Conservation (phyloP, 2,113 vertebrate genomes). For the Lycaon pictus region DNA sequence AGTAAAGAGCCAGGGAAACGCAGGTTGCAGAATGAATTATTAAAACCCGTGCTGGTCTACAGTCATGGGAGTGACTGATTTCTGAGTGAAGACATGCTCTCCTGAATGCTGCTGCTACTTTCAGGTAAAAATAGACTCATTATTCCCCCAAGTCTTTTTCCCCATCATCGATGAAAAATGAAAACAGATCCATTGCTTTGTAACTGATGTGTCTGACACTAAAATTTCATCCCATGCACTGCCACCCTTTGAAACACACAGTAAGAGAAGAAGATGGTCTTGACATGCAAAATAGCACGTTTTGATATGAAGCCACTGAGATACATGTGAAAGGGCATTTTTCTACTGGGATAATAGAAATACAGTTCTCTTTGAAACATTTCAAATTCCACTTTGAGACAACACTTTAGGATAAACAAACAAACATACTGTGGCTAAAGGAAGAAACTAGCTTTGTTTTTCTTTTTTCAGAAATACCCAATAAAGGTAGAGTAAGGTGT, state of each 20-base stretch:
- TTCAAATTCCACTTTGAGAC: conserved; percentile 30
- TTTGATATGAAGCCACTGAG: neutral
- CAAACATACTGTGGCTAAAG: neutral
- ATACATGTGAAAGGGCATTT: neutral
- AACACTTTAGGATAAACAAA: conserved; percentile 28
- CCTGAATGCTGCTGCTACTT: conserved; percentile 53
- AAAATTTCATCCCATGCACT: conserved; percentile 9
- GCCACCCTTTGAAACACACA: conserved; percentile 38
- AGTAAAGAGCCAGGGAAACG: conserved; percentile 55
- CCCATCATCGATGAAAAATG: conserved; percentile 48
- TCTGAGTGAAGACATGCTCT: conserved; percentile 65
- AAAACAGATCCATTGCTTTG: conserved; percentile 45
- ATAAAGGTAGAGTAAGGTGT: neutral
- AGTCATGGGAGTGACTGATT: conserved; percentile 56
- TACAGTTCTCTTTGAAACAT: neutral
- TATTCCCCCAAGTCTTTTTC: conserved; percentile 53
- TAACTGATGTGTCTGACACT: conserved; percentile 9
- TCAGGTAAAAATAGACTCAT: conserved; percentile 66
- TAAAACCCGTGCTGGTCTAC: conserved; percentile 58
- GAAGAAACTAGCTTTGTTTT: neutral
- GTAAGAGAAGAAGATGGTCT: neutral
- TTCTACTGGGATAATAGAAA: conserved; percentile 25
- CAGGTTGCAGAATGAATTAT: conserved; percentile 77
- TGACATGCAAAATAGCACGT: conserved; percentile 44
- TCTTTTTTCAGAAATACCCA: neutral